A percentile compares a stretch with the other conserved stretches of the same genome.
Conservation (phyloP, 2,888 invertebrate species). For the Drosophila mettleri region DNA sequence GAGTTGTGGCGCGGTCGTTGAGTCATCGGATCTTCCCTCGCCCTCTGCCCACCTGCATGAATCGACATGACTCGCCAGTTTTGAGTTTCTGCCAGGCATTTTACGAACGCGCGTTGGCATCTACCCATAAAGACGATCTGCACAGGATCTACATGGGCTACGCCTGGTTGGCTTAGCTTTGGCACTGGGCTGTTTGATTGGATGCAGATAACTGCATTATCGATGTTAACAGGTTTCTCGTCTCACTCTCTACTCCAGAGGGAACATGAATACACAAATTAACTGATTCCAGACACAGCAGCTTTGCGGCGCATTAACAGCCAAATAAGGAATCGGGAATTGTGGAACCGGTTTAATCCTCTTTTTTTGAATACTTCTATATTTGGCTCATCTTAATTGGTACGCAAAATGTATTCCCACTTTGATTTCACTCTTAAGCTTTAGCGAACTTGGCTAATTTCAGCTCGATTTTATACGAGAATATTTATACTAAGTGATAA, state of each 20-base stretch:
- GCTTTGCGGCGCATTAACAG: constrained; percentile 9
- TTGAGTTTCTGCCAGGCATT: constrained; percentile 1
- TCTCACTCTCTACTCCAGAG: not conserved
- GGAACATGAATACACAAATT: constrained; percentile 6
- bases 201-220: constrained; percentile 27
- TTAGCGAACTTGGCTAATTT: not conserved
- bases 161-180: not conserved
- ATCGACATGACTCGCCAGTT: constrained; percentile 26
- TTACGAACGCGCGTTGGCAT: not conserved
- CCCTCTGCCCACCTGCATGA: constrained; percentile 2
- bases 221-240: constrained; percentile 18
- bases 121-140: not conserved
- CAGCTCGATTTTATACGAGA: not conserved
- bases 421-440: constrained; percentile 30
- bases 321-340: not conserved
- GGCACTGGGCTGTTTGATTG: not conserved
- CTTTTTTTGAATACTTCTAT: not conserved
- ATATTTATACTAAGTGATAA: not conserved
- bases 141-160: constrained; percentile 30
- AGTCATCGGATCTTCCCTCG: not conserved
- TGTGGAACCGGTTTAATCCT: constrained; percentile 8
- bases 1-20: not conserved
- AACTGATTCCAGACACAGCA: constrained; percentile 3
- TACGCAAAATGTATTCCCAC: not conserved
- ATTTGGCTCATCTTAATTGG: not conserved